These are phyloP conservation scores for Odontothrips loti DNA, from an alignment of 2,888 invertebrate species.

Conservation along the genomic window DNA sequence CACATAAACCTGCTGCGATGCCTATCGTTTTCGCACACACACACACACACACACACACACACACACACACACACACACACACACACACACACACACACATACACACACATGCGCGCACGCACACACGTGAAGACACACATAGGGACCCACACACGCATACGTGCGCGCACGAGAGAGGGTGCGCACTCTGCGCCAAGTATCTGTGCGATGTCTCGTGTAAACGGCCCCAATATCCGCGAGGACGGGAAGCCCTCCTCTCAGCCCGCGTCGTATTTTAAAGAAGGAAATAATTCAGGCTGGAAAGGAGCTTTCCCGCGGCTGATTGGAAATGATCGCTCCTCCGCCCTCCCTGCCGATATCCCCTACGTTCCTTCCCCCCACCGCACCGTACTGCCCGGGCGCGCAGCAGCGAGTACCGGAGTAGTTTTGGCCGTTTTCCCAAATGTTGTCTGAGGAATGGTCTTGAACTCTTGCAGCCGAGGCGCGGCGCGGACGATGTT, in stretches of 20 bases:
- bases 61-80: background rate
- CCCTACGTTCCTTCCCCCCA: background rate
- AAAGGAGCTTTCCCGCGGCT: background rate
- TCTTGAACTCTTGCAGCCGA: too few relatives aligned
- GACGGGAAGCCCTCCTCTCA: too few relatives aligned
- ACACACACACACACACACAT: background rate
- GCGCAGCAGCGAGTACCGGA: too few relatives aligned
- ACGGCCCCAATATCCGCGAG: background rate
- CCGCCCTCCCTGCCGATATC: background rate
- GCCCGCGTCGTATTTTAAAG: constrained; percentile 15
- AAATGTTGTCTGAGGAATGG: too few relatives aligned
- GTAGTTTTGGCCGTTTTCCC: too few relatives aligned
- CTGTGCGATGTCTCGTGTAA: background rate
- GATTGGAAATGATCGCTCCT: constrained; percentile 12
- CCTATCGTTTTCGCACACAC: background rate
- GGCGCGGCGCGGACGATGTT: too few relatives aligned
- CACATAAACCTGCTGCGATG: background rate
- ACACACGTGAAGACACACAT: background rate
- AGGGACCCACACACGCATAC: background rate
- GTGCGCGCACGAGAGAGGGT: background rate
- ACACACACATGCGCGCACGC: background rate
- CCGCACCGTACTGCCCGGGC: too few relatives aligned
- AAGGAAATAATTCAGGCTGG: background rate
- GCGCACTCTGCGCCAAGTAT: too few relatives aligned
- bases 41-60: background rate